Evolutionary conservation across 2,113 vertebrate species (phyloP).

Genomic region (Lophotis ruficrista): DNA sequence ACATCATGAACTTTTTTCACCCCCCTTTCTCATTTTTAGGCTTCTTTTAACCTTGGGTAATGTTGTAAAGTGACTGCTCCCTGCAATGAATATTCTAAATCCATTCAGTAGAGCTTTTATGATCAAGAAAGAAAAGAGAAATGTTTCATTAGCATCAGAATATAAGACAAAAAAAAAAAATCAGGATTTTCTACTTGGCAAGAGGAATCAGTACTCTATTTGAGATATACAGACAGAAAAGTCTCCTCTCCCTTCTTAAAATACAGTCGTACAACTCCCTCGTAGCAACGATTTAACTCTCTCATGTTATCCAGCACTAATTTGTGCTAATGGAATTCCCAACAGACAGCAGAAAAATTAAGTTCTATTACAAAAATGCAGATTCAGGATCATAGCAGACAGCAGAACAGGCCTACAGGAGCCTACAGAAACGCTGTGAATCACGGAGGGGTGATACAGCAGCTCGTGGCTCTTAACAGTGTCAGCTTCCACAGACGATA

Average conservation of each 20-base stretch:
- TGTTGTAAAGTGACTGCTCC: not conserved
- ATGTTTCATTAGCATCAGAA: not conserved
- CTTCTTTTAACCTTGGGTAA: not conserved
- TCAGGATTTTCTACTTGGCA: not conserved
- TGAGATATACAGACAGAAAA: not conserved
- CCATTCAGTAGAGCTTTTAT: not conserved
- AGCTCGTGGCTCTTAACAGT: not conserved
- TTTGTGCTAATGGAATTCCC: conserved; percentile 19
- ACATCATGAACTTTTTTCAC: not conserved
- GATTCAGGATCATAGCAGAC: not conserved
- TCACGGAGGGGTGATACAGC: not conserved
- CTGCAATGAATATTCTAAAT: not conserved
- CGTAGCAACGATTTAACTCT: not conserved
- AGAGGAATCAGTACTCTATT: not conserved
- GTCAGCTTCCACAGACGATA: not conserved
- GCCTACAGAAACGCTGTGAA: not conserved
- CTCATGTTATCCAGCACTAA: not conserved
- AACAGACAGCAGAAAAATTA: not conserved
- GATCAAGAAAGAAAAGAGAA: not conserved
- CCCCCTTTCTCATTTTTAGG: not conserved
- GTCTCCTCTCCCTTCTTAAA: not conserved
- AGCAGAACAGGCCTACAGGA: not conserved
- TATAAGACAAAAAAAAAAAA: not conserved
- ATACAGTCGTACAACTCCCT: not conserved
- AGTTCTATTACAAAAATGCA: not conserved